Conservation (phyloP, 1,140 invertebrate species). For the Marisa cornuarietis region DNA sequence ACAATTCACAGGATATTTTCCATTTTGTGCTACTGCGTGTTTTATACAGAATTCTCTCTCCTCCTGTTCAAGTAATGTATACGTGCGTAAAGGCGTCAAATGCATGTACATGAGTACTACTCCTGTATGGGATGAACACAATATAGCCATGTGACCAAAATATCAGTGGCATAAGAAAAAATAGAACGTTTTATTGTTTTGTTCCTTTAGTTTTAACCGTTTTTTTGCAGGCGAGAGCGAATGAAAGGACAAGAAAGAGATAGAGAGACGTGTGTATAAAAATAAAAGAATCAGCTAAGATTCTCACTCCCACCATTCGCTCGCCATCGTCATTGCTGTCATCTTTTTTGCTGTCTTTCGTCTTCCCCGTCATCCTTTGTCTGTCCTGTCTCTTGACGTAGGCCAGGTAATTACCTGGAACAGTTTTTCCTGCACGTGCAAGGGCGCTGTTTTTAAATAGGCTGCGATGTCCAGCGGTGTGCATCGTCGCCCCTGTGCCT, state of each 20-base stretch:
- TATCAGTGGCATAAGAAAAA: background rate
- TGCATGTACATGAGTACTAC: background rate
- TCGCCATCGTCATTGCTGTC: no score
- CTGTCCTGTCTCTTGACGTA: no score
- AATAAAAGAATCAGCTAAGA: background rate
- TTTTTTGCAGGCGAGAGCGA: slow-evolving; percentile 1
- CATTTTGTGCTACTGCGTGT: background rate
- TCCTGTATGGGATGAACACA: background rate
- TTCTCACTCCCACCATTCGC: no score
- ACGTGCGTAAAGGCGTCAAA: background rate
- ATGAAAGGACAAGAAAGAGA: background rate
- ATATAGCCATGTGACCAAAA: background rate
- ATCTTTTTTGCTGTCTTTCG: no score
- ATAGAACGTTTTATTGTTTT: background rate
- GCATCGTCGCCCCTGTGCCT: background rate
- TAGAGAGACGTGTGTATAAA: background rate
- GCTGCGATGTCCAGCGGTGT: background rate
- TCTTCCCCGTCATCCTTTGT: background rate
- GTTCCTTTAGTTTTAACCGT: no score
- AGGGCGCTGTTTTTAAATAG: slow-evolving; percentile 3
- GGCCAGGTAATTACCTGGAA: slow-evolving; percentile 16
- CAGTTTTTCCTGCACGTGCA: slow-evolving; percentile 8
- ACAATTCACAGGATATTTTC: background rate
- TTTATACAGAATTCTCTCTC: background rate
- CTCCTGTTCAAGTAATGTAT: background rate